phyloP scores from a whole-genome alignment of 2,113 vertebrate genomes.

The Hydrolagus affinis region DNA sequence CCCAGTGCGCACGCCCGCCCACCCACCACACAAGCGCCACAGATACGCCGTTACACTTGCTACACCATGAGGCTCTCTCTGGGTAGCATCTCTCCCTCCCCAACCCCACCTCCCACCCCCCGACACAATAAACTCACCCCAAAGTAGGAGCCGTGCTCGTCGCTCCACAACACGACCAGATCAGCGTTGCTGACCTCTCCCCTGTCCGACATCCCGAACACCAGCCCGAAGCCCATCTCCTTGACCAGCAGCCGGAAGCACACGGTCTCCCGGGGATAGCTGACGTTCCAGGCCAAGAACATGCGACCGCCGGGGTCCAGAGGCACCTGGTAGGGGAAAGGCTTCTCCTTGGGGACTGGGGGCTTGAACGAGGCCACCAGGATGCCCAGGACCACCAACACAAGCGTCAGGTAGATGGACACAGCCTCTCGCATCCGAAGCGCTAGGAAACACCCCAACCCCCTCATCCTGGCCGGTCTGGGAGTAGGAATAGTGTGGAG shows the following conservation, averaged over 20 bases:
- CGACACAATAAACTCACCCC: slow-evolving; percentile 58
- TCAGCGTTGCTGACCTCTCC: slow-evolving; percentile 75
- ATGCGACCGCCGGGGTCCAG: slow-evolving; percentile 70
- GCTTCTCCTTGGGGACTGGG: slow-evolving; percentile 12
- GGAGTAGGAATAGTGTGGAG: background rate
- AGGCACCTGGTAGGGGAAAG: slow-evolving; percentile 68
- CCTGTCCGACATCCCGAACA: slow-evolving; percentile 85
- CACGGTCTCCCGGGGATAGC: slow-evolving; percentile 60
- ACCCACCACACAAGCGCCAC: too few relatives aligned
- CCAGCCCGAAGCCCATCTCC: slow-evolving; percentile 57
- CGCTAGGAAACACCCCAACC: background rate
- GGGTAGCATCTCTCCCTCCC: too few relatives aligned
- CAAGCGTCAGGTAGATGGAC: slow-evolving; percentile 75
- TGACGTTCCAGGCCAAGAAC: slow-evolving; percentile 84
- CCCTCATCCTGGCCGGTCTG: background rate
- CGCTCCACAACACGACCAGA: slow-evolving; percentile 74
- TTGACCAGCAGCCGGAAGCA: slow-evolving; percentile 64
- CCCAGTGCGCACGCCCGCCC: too few relatives aligned
- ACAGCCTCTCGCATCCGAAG: slow-evolving; percentile 61
- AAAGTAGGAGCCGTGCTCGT: slow-evolving; percentile 67
- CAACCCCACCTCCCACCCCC: too few relatives aligned
- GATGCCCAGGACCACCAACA: slow-evolving; percentile 73
- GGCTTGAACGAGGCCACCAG: slow-evolving; percentile 77
- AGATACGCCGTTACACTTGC: too few relatives aligned
- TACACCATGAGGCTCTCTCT: too few relatives aligned